Base-by-base conservation (phyloP, 2,113 vertebrate species). In the Steatornis caripensis region DNA sequence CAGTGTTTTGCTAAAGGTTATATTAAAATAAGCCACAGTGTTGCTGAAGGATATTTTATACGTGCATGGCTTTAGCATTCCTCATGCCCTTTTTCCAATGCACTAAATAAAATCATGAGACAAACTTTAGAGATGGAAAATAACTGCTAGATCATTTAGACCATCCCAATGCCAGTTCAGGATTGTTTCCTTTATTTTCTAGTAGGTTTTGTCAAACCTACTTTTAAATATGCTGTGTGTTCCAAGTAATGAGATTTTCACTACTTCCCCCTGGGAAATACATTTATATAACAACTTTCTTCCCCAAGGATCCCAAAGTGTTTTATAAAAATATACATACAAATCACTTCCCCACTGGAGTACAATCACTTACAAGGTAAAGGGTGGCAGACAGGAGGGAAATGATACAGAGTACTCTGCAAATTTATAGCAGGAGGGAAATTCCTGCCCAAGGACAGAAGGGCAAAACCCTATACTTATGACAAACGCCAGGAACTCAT, bases 261-360 rank as follows among this genome's bases (percentile, higher is more conserved):
- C 91, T 83, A 22, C 89, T 79, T 80, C 87, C 97, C 96, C 96
- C 81, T 94, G 97, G 96, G 97, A 97, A 97, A 97, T 97, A 97
- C 95, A 96, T 97, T 97, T 97, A 95, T 97, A 96, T 97, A 97
- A 97, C 95, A 97, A 95, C 84, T 94, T 96, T 95, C 96, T 96
- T 94, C 97, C 93, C 97, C 94, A 94, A 95, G 94, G 96, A 97
- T 95, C 91, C 54, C 81, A 60, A 95, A 95, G 95, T 96, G 95
- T 96, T 97, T 97, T 97, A 96, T 97, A 94, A 96, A 96, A 97
- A 95, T 97, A 97, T 95, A 95, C 97, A 97, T 94, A 97, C 89
- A 96, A 96, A 95, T 97, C 94, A 87, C 84, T 91, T 97, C 78
- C 95, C 96, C 96, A 97, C 93, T 5, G 66, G 91, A 95, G 95